Evolutionary conservation across 92 coral and sea anemone species (phyloP).

Genomic region (Actinostola sp.): DNA sequence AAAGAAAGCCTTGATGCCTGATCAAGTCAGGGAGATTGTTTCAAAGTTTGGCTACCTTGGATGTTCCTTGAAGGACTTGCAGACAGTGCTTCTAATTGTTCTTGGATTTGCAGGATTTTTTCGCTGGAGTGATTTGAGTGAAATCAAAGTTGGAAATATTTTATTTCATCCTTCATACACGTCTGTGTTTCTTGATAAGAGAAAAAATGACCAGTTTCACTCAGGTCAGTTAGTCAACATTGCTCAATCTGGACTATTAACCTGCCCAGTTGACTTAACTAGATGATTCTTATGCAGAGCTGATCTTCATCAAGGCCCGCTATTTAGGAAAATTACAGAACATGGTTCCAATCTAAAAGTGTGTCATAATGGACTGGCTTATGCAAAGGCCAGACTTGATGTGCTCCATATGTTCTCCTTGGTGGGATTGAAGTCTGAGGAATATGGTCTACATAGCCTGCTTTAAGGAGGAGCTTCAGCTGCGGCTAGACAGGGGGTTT

Average conservation of each 20-base stretch:
- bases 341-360: not conserved
- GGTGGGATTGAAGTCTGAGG: not conserved
- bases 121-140: conserved; percentile 46
- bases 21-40: conserved; percentile 50
- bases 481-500: not conserved
- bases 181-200: conserved; percentile 2
- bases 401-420: not conserved
- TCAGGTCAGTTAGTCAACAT: not conserved
- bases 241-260: not conserved
- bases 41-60: conserved; percentile 34
- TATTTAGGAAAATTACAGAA: not conserved
- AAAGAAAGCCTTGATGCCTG: conserved; percentile 28
- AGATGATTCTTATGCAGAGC: not conserved
- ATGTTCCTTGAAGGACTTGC: conserved; percentile 44
- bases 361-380: not conserved
- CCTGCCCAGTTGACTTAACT: not conserved
- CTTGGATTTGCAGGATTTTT: conserved; percentile 54
- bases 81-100: conserved; percentile 44
- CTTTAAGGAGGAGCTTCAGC: not conserved
- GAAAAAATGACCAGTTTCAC: conserved; percentile 8
- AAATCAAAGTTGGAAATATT: conserved; percentile 33
- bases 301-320: not conserved
- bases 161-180: conserved; percentile 23
- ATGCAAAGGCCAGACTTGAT: conserved; percentile 11
- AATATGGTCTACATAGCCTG: not conserved